Conservation (phyloP, 2,797 vertebrate species). For the Podargus strigoides region DNA sequence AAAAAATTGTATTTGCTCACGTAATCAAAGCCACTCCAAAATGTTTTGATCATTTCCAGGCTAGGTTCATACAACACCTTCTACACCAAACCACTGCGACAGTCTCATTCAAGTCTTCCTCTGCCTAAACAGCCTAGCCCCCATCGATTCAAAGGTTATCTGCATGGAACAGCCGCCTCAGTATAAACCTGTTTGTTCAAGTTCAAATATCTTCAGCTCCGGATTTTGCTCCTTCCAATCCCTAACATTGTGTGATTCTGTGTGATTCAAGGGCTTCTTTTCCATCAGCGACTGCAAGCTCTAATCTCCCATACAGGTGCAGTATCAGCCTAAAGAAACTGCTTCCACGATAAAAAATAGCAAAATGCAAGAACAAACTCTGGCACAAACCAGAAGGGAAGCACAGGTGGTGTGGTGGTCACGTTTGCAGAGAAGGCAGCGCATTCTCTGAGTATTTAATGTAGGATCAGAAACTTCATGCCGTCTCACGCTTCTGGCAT, state of each 20-base stretch:
- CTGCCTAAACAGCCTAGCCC: background rate
- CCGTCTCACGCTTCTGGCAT: slow-evolving; percentile 9
- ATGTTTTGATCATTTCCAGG: background rate
- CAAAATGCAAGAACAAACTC: background rate
- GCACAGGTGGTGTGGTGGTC: background rate
- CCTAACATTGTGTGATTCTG: too few relatives aligned
- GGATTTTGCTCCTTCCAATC: background rate
- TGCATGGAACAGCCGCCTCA: background rate
- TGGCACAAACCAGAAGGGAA: background rate
- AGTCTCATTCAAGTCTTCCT: background rate
- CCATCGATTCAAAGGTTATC: background rate
- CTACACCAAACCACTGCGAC: accelerated
- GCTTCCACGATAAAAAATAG: background rate
- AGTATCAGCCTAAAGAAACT: background rate
- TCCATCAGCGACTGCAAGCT: background rate
- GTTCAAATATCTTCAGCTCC: background rate
- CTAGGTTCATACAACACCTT: background rate
- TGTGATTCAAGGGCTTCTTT: background rate
- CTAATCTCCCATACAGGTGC: background rate
- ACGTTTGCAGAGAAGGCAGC: background rate
- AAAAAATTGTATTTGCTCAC: background rate
- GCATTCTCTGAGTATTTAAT: background rate
- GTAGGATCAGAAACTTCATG: background rate
- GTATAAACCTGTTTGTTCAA: background rate
- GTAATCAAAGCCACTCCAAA: background rate